Conservation (phyloP, 1,140 invertebrate species). For the Dinoponera quadriceps region DNA sequence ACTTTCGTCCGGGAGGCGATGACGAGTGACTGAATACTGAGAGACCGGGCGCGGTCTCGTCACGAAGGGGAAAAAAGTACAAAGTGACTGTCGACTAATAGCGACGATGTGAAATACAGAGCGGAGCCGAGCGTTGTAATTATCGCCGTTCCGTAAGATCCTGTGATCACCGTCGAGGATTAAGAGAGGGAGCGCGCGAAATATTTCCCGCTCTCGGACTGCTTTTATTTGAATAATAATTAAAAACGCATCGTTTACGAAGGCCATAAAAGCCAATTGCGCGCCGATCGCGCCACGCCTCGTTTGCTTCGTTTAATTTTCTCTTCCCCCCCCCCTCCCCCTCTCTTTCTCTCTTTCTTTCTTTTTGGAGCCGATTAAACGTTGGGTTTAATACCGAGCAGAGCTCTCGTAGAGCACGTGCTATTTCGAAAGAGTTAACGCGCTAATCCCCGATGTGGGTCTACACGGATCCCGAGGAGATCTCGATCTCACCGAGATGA, state of each 20-base stretch:
- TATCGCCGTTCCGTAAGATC: neutral
- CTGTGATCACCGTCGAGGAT: neutral
- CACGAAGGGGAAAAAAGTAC: too few relatives aligned
- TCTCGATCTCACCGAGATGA: neutral
- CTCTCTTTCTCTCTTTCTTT: neutral
- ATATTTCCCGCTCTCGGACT: conserved; percentile 17
- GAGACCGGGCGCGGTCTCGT: too few relatives aligned
- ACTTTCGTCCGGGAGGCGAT: neutral
- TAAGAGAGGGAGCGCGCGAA: conserved; percentile 2
- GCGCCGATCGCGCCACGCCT: conserved; percentile 12
- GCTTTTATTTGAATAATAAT: conserved; percentile 29
- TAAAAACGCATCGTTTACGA: conserved; percentile 38
- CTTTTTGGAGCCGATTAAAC: conserved; percentile 2
- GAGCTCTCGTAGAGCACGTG: conserved; percentile 9
- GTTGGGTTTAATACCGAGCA: neutral
- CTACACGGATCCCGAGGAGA: neutral
- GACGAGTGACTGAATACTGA: too few relatives aligned
- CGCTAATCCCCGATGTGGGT: conserved; percentile 17
- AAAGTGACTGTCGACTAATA: too few relatives aligned
- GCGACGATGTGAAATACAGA: too few relatives aligned
- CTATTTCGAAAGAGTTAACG: neutral
- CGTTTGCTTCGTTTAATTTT: conserved; percentile 18
- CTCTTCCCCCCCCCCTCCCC: neutral
- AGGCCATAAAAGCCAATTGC: conserved; percentile 28
- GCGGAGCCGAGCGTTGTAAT: neutral